Conservation (phyloP, 64 coral and sea anemone species). For the Trachythela sp. region DNA sequence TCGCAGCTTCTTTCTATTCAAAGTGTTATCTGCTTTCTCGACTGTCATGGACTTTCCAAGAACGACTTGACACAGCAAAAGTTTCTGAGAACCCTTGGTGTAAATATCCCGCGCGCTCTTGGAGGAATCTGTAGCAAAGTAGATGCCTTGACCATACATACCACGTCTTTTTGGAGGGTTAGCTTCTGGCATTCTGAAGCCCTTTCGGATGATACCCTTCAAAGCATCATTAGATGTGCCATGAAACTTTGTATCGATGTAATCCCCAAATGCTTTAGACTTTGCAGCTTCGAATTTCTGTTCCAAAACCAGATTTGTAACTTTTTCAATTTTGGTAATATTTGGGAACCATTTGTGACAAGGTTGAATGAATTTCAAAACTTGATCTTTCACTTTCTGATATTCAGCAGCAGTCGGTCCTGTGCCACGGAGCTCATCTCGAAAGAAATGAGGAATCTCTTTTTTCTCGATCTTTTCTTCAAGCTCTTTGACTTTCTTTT, state of each 20-base stretch:
- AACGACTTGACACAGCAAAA: conserved; percentile 24
- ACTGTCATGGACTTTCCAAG: conserved; percentile 14
- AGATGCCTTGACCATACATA: conserved; percentile 36
- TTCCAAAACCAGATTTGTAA: conserved; percentile 29
- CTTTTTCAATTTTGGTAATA: conserved; percentile 19
- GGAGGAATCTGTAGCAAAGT: conserved; percentile 29
- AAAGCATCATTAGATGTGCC: background rate
- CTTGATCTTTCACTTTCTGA: conserved; percentile 26
- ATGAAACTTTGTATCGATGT: conserved; percentile 43
- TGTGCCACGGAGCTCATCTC: background rate
- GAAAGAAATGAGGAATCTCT: background rate
- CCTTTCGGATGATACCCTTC: background rate
- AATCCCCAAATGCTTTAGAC: conserved; percentile 7
- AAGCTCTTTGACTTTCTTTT: background rate
- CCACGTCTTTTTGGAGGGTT: conserved; percentile 17
- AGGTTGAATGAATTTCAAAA: conserved; percentile 24
- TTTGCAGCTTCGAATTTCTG: conserved; percentile 27
- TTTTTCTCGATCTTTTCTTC: background rate
- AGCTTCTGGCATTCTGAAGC: conserved; percentile 16
- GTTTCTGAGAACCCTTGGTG: conserved; percentile 29
- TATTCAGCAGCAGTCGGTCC: conserved; percentile 4
- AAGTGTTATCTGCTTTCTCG: background rate
- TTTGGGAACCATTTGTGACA: conserved; percentile 26
- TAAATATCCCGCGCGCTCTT: conserved; percentile 30
- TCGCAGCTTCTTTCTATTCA: background rate